phyloP scores from a whole-genome alignment of 2,888 invertebrate genomes.

The Agonopterix subpropinquella region DNA sequence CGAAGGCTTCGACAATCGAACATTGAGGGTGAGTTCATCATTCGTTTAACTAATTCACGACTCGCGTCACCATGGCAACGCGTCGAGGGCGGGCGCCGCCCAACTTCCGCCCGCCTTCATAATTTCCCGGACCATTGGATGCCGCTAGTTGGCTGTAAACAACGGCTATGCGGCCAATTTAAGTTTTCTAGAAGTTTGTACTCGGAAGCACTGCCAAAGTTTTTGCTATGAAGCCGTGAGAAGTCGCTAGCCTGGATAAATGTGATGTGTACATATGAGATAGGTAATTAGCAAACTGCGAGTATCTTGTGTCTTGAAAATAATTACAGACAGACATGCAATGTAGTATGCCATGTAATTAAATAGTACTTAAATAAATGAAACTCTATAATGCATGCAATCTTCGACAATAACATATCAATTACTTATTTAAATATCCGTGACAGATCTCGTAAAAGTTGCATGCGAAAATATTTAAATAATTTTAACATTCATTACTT shows the following conservation, averaged over 20 bases:
- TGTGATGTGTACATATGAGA: neutral
- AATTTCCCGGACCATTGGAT: slow-evolving; percentile 57
- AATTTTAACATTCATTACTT: too few relatives aligned
- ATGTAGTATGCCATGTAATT: neutral
- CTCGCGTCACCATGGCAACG: slow-evolving; percentile 51
- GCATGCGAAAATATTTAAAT: slow-evolving; percentile 8
- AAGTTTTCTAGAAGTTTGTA: slow-evolving; percentile 32
- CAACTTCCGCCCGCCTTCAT: slow-evolving; percentile 41
- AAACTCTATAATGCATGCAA: neutral
- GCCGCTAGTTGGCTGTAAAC: slow-evolving; percentile 44
- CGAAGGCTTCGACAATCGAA: slow-evolving; percentile 20
- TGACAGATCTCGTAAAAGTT: neutral
- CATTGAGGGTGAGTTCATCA: slow-evolving; percentile 47
- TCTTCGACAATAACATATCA: neutral
- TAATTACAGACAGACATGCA: too few relatives aligned
- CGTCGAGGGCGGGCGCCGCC: slow-evolving; percentile 37
- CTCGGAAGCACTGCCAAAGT: slow-evolving; percentile 10
- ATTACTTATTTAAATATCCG: slow-evolving; percentile 1
- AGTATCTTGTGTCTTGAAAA: neutral
- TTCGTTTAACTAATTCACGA: slow-evolving; percentile 63
- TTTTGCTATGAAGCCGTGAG: slow-evolving; percentile 10
- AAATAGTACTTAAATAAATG: too few relatives aligned
- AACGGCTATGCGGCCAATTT: slow-evolving; percentile 47
- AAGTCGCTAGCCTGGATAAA: slow-evolving; percentile 2
- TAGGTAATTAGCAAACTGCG: slow-evolving; percentile 2